Evolutionary conservation across 2,888 invertebrate genomes (phyloP).

Genomic region (Lamproptera curius): DNA sequence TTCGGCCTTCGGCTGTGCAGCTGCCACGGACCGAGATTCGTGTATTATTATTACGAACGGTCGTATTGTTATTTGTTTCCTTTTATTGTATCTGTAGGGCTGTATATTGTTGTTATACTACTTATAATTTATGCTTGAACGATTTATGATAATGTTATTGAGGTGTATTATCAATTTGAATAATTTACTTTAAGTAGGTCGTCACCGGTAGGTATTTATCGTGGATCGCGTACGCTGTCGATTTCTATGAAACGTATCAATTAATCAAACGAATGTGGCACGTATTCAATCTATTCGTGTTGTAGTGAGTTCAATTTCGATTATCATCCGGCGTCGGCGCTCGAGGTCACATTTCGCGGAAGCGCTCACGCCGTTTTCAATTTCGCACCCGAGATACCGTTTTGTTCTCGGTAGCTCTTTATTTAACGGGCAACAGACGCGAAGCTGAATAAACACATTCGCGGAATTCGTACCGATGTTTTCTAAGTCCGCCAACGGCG

Average conservation of each 20-base stretch:
- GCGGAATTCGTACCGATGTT: constrained; percentile 40
- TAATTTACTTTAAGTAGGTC: no score
- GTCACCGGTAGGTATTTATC: no score
- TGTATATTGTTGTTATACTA: not conserved
- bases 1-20: constrained; percentile 30
- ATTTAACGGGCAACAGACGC: constrained; percentile 37
- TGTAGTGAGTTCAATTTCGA: not conserved
- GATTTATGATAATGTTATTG: not conserved
- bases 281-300: not conserved
- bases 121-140: not conserved
- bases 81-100: no score
- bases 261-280: not conserved
- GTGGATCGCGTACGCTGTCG: no score
- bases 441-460: constrained; percentile 42
- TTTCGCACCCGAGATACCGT: constrained; percentile 48
- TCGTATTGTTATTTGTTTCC: no score
- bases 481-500: constrained; percentile 25
- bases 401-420: constrained; percentile 53
- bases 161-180: not conserved
- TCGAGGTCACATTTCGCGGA: constrained; percentile 49
- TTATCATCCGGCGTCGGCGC: constrained; percentile 8
- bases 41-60: constrained; percentile 1
- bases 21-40: constrained; percentile 27
- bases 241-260: not conserved
- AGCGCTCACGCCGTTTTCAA: constrained; percentile 51